Evolutionary conservation across 53 echinoderm and acorn worm species (phyloP), one percentile per base, ranked within the genome.

Genomic region (Astropecten irregularis): DNA sequence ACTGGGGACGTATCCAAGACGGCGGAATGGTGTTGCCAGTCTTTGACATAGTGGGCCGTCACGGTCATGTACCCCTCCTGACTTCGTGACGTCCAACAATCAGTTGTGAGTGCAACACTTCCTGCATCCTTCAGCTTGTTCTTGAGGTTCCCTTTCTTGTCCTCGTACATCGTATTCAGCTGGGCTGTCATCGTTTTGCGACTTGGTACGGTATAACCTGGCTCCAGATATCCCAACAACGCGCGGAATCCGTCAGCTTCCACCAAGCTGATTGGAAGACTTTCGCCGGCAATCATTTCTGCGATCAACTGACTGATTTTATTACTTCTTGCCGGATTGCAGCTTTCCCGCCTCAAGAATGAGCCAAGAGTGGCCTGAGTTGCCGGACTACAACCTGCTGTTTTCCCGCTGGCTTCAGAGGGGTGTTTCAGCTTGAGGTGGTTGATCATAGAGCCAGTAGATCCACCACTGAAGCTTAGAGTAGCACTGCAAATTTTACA

Each of bases 71-170:
- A 89, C 7, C 76, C 76, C 28, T 83, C 83, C 25, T 40, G 56
- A 29, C 66, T 58, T 37, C 38, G 31, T 11, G 46, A 73, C 25
- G 84, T 68, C 84, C 89, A 84, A 76, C 89, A 89, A 51, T 84
- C 89, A 3, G 89, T 84, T 0, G 49, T 89, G 0, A 76, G 0
- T n/a, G 76, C 36, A 21, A 74, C 51, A 0, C 35, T 37, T 14
- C 49, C 58, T 1, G 40, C 2, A 3, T 23, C 20, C 7, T 9
- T 23, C 20, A 67, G 67, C 8, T 21, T 22, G 21, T 3, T 9
- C 42, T 67, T 67, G 18, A 39, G 23, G 25, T 3, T 47, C n/a
- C n/a, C n/a, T n/a, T n/a, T n/a, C n/a, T n/a, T n/a, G n/a, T n/a
- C n/a, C n/a, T n/a, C n/a, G n/a, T 51, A 86, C 52, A 40, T 49